Base-by-base conservation (phyloP, 2,888 invertebrate genomes). In the Lomographa bimaculata region DNA sequence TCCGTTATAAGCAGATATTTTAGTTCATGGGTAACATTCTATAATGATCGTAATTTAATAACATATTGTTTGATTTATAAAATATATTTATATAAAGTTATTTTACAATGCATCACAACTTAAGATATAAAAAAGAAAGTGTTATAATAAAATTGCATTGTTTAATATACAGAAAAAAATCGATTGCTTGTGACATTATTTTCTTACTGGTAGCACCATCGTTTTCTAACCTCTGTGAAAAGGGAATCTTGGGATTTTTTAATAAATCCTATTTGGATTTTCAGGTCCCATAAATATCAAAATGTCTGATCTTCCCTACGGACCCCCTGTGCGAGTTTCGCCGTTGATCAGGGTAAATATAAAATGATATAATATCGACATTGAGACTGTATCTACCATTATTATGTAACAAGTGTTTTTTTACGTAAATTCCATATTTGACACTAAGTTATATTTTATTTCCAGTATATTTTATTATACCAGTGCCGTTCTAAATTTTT, bases 291-390 rank as follows among this genome's bases (percentile, higher is more conserved):
- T 38, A 35, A 23, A 46, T 57, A 56, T 24, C 35, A 83, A 46
- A 62, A 89, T 89, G 87, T 79, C 87, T 55, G 73, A 72, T 19
- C 82, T 89, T 55, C 87, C 87, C 6, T 89, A 58, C 58, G 91
- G 91, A 74, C 90, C 94, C 63, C 95, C 96, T 58, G 92, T 95
- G 50, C 91, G 93, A 69, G 95, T 96, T 54, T 95, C 96, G 30
- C 96, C 96, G 32, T 80, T 95, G 38, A 96, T 96, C 71, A 94
- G 93, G 91, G 95, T 94, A 91, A 86, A 61, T 74, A 60, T 53
- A 39, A 29, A 24, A 19, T 11, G 5, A 29, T 19, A 16, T 36
- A 38, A 23, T 38, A 28, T 38, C 35, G 7, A 18, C 18, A 35
- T 33, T 25, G 21, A 10, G 21, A 29, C 29, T 33, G 29, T 33